Base-by-base conservation (phyloP, 2,888 invertebrate genomes). In the Drosophila falleni region DNA sequence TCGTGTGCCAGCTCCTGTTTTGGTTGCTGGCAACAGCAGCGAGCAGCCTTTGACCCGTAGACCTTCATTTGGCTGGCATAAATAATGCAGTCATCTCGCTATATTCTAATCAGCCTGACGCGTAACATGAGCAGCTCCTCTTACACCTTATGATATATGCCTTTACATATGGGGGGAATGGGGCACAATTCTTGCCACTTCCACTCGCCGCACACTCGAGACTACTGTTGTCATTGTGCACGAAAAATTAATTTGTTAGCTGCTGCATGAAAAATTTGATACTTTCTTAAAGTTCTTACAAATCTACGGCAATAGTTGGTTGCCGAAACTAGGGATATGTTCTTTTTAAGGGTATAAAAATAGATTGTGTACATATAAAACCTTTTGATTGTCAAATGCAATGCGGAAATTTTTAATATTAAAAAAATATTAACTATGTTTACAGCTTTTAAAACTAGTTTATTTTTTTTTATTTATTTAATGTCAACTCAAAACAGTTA, bases 161-260 rank as follows among this genome's bases (percentile, higher is more conserved):
- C 39, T 35, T 42, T 46, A 26, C 63, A 19, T 63, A 46, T 64
- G 39, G 8, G 1, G 5, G 33, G 16, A 10, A 44, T 44, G 29
- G 26, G 39, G 26, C 46, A 23, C 13, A 23, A 10, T 49, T 23
- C 59, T 37, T 51, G 62, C 51, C 50, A 53, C 56, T 65, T 39
- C 67, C 41, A 44, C 55, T 29, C 11, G 37, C 50, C 15, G 23
- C 50, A 26, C 56, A 58, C 64, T 39, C 35, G 62, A 63, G 55
- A 64, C 68, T 71, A 64, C 68, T 71, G 56, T 71, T 86, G 87
- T 87, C 86, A 78, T 63, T 78, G 64, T 73, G 61, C 47, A 59
- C 71, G 73, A 79, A 74, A 89, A 86, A 90, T 91, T 91, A 91
- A 91, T 91, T 91, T 90, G 89, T 84, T 78, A 83, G 72, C 74